phyloP scores from a whole-genome alignment of 2,888 invertebrate species.

The Branchellion lobata region DNA sequence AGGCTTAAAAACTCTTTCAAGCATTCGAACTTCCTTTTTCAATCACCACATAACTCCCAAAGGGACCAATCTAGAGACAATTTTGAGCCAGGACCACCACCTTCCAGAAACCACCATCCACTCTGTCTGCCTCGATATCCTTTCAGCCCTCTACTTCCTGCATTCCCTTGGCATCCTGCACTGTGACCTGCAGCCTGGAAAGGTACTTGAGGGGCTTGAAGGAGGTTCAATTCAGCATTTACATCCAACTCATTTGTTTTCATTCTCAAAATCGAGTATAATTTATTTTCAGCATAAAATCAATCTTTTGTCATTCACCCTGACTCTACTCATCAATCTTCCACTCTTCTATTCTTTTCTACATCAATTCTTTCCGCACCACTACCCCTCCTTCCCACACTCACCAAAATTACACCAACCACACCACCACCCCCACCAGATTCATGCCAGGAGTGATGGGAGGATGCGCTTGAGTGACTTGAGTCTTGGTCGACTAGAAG shows the following conservation, averaged over 20 bases:
- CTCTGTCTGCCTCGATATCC: constrained; percentile 59
- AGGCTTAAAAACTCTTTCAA: no score
- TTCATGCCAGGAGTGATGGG: constrained; percentile 61
- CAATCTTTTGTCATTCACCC: no score
- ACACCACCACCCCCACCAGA: constrained; percentile 52
- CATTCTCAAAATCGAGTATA: no score
- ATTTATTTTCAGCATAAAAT: no score
- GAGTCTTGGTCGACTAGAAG: constrained; percentile 60
- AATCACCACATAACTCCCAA: no score
- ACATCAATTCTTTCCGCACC: neutral
- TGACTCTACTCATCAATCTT: no score
- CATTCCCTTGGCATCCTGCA: constrained; percentile 61
- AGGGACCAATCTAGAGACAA: constrained; percentile 58
- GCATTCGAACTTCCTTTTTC: no score
- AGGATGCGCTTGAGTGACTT: constrained; percentile 62
- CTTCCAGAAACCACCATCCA: constrained; percentile 61
- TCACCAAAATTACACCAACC: neutral
- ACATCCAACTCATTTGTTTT: neutral
- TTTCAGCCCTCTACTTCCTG: constrained; percentile 61
- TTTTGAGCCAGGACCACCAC: constrained; percentile 59
- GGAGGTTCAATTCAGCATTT: neutral
- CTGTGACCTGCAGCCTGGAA: constrained; percentile 61
- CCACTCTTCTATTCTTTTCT: no score
- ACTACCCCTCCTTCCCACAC: neutral
- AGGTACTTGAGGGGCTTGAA: constrained; percentile 54